A percentile compares a stretch with the other conserved stretches of the same genome.
Evolutionary conservation across 2,113 vertebrate genomes (phyloP).

Genomic region (Larimichthys crocea): DNA sequence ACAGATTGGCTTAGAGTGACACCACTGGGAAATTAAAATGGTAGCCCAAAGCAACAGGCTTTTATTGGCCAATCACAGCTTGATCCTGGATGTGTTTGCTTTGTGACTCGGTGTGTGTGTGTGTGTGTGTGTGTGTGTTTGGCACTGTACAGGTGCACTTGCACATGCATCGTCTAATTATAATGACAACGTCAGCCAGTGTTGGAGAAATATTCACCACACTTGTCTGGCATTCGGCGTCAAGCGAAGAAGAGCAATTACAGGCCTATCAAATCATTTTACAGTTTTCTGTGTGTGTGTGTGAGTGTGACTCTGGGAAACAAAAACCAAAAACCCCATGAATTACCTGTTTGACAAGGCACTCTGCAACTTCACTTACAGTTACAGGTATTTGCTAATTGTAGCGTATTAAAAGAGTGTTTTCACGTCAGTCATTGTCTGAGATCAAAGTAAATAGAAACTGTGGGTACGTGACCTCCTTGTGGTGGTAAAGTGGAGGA

Average conservation of each 20-base stretch:
- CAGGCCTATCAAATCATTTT: slow-evolving; percentile 68
- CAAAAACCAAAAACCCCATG: background rate
- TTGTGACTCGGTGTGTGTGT: slow-evolving; percentile 30
- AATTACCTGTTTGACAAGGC: slow-evolving; percentile 46
- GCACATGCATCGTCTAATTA: slow-evolving; percentile 60
- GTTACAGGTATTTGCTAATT: background rate
- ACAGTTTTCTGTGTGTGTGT: slow-evolving; percentile 32
- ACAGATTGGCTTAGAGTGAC: slow-evolving; percentile 56
- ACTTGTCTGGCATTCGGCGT: slow-evolving; percentile 63
- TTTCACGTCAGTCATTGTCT: slow-evolving; percentile 5
- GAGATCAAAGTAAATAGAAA: slow-evolving; percentile 21
- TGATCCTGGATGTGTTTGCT: slow-evolving; percentile 50
- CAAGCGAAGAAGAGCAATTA: slow-evolving; percentile 71
- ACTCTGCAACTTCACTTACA: slow-evolving; percentile 15
- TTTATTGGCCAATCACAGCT: slow-evolving; percentile 64
- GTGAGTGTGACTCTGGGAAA: background rate
- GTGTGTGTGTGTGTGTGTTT: slow-evolving; percentile 21
- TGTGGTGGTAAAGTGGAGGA: too few species aligned
- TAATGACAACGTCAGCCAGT: slow-evolving; percentile 66
- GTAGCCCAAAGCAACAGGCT: slow-evolving; percentile 68
- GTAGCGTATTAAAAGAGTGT: slow-evolving; percentile 21
- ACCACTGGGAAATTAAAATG: slow-evolving; percentile 77
- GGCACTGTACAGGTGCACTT: slow-evolving; percentile 63
- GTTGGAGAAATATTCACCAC: slow-evolving; percentile 72
- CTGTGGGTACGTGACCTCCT: too few species aligned